Percentiles rank a stretch among this genome's conserved stretches.
These are phyloP conservation scores for Frieseomelitta varia DNA, from an alignment of 1,140 invertebrate genomes.

Conservation along the genomic window DNA sequence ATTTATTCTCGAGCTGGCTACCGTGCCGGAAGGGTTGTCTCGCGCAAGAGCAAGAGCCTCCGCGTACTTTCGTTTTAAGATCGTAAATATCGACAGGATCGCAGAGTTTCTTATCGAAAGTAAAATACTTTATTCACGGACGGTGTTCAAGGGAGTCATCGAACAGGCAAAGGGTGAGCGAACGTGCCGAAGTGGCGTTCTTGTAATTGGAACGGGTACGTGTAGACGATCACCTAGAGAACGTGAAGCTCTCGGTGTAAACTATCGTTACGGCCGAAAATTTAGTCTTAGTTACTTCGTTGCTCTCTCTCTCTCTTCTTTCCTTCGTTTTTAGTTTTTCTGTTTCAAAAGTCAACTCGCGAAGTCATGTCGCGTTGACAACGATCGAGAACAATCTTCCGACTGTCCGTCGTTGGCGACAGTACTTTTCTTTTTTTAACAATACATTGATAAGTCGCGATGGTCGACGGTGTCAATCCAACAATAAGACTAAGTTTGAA, in stretches of 20 bases:
- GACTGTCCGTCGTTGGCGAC: not conserved
- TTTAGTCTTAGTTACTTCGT: not conserved
- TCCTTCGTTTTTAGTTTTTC: not conserved
- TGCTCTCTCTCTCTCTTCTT: not conserved
- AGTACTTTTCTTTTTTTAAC: not conserved
- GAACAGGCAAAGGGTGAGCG: slow-evolving; percentile 24
- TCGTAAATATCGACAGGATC: not conserved
- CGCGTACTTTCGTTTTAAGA: not conserved
- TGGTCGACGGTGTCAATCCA: not conserved
- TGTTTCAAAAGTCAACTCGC: not conserved
- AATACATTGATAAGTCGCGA: not conserved
- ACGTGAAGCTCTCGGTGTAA: not conserved
- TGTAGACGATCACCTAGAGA: slow-evolving; percentile 31
- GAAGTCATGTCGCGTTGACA: not conserved
- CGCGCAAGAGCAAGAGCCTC: too few species aligned
- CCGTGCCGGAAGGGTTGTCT: not conserved
- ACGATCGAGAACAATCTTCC: not conserved
- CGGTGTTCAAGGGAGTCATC: slow-evolving; percentile 21
- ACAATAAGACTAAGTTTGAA: not conserved
- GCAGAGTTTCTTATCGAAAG: not conserved
- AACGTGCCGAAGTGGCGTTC: slow-evolving; percentile 50
- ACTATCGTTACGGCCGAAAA: slow-evolving; percentile 17
- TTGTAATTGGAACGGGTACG: slow-evolving; percentile 51
- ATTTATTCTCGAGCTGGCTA: not conserved
- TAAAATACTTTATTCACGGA: slow-evolving; percentile 3